A percentile compares a stretch with the other conserved stretches of the same genome.
Evolutionary conservation across 2,113 vertebrate species (phyloP).

Genomic region (Vidua chalybeata): DNA sequence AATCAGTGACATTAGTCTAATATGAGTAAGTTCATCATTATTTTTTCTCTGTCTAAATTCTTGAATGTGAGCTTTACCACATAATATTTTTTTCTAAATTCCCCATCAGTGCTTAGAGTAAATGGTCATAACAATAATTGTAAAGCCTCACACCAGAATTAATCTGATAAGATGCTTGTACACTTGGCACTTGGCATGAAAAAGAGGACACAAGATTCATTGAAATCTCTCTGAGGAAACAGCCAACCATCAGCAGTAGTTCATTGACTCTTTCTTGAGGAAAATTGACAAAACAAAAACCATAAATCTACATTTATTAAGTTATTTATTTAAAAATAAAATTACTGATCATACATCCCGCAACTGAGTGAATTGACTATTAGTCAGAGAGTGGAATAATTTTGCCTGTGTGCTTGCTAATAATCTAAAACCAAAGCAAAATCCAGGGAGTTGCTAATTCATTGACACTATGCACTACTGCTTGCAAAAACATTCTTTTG

Average conservation of each 20-base stretch:
- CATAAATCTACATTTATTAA: neutral
- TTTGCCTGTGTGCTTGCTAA: neutral
- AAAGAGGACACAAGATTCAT: neutral
- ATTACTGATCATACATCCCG: neutral
- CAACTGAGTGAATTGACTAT: neutral
- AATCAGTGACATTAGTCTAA: neutral
- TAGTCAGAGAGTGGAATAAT: neutral
- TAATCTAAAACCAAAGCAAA: neutral
- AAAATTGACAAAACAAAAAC: neutral
- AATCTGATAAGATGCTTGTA: neutral
- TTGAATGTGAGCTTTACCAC: neutral
- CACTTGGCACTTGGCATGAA: neutral
- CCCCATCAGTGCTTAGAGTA: neutral
- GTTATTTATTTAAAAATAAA: neutral
- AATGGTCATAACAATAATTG: neutral
- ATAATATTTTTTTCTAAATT: neutral
- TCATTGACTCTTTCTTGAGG: neutral
- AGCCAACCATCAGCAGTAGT: neutral
- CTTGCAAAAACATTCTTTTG: neutral
- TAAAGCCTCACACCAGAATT: neutral
- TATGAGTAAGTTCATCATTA: neutral
- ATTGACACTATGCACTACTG: neutral
- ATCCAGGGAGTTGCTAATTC: neutral
- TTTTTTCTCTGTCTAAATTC: neutral
- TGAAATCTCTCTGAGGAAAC: neutral